phyloP scores from a whole-genome alignment of 2,113 vertebrate species.

The Pleuronectes platessa region DNA sequence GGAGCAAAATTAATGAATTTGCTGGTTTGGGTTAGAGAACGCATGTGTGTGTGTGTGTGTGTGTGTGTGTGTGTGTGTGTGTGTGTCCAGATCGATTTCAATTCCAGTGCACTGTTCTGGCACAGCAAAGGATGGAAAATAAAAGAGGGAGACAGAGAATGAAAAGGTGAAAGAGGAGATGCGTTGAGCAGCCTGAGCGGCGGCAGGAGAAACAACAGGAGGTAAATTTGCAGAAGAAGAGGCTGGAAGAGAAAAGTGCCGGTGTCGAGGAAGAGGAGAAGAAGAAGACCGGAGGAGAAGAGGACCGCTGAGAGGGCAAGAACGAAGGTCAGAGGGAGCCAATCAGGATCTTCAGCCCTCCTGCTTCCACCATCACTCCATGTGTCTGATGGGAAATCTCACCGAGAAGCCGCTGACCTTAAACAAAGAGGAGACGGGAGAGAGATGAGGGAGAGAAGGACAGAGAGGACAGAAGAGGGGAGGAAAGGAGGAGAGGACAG shows the following conservation, averaged over 20 bases:
- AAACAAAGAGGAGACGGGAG: constrained; percentile 34
- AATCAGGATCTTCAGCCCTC: neutral
- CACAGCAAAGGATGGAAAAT: constrained; percentile 3
- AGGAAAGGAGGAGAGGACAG: neutral
- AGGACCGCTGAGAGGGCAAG: constrained; percentile 26
- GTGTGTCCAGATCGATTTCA: constrained; percentile 6
- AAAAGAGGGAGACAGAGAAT: neutral
- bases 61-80: neutral
- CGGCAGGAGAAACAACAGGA: neutral
- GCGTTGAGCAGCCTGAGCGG: neutral
- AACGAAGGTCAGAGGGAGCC: constrained; percentile 28
- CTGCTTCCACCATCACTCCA: too few species aligned
- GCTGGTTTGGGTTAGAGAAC: neutral
- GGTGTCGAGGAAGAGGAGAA: neutral
- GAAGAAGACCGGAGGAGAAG: constrained; percentile 16
- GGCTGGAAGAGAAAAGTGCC: neutral
- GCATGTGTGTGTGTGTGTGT: neutral
- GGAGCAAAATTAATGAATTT: constrained; percentile 27
- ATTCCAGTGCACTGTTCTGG: neutral
- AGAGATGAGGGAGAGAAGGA: neutral
- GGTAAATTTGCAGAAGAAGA: too few species aligned
- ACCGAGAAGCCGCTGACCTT: constrained; percentile 39
- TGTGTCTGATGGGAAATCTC: too few species aligned
- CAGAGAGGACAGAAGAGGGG: neutral
- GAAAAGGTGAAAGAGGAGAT: neutral